Conservation (phyloP, 2,113 vertebrate genomes). For the Eleginops maclovinus region DNA sequence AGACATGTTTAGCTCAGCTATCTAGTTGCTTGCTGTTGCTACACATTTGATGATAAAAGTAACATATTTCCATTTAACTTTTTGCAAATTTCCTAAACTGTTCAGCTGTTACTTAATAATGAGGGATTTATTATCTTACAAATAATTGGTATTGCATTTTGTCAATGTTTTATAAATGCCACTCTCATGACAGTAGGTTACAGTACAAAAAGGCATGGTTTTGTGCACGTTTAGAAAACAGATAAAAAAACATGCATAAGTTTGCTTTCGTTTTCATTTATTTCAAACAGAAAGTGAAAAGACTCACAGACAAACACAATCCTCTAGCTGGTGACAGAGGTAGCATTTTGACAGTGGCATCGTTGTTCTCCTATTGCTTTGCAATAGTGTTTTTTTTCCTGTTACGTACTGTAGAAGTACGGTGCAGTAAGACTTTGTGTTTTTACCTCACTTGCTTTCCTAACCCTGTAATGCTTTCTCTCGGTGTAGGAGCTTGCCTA, state of each 20-base stretch:
- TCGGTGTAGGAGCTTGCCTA: slow-evolving; percentile 40
- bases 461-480: neutral
- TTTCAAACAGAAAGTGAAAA: too few relatives aligned
- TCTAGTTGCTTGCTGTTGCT: neutral
- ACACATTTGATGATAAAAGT: too few relatives aligned
- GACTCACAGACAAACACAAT: too few relatives aligned
- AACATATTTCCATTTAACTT: neutral
- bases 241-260: too few relatives aligned
- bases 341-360: neutral
- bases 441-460: neutral
- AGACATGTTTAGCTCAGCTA: neutral
- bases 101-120: neutral
- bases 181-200: neutral
- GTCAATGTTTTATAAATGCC: neutral
- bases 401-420: too few relatives aligned
- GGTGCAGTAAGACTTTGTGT: neutral
- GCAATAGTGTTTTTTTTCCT: too few relatives aligned
- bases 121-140: neutral
- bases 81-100: neutral
- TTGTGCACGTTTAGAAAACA: too few relatives aligned
- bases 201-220: too few relatives aligned
- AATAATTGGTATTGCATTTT: neutral
- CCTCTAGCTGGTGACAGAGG: too few relatives aligned
- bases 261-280: too few relatives aligned
- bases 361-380: neutral